These are phyloP conservation scores for Paramuricea clavata DNA, from an alignment of 92 coral and sea anemone species.

Conservation along the genomic window DNA sequence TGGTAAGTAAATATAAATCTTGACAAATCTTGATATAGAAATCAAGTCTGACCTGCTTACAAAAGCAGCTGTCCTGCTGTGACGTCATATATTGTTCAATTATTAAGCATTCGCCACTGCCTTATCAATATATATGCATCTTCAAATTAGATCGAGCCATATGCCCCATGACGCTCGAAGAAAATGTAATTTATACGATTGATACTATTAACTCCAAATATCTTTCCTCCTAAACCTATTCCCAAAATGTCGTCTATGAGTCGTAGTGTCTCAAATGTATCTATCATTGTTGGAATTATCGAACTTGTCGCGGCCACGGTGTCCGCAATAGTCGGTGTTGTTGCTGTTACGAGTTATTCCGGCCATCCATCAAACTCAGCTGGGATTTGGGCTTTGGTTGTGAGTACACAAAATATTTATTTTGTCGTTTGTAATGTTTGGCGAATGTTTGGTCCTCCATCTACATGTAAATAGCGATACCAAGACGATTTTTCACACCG, in stretches of 20 bases:
- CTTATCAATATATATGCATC: too few species aligned
- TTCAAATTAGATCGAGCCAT: neutral
- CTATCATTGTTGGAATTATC: neutral
- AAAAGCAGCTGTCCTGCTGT: neutral
- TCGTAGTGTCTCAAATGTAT: neutral
- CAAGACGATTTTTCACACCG: too few species aligned
- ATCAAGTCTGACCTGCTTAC: too few species aligned
- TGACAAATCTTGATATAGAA: too few species aligned
- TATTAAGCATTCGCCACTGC: neutral
- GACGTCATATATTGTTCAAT: neutral
- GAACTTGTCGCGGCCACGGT: neutral
- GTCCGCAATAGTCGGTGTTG: neutral
- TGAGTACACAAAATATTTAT: conserved; percentile 8
- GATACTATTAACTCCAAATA: too few species aligned
- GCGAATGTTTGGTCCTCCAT: neutral
- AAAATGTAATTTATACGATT: neutral
- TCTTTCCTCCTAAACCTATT: neutral
- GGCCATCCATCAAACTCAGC: neutral
- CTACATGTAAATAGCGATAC: neutral
- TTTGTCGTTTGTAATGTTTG: neutral
- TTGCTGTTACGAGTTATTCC: neutral
- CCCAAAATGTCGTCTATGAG: neutral
- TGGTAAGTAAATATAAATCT: too few species aligned
- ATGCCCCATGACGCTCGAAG: neutral
- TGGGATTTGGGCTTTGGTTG: conserved; percentile 10